A percentile compares a stretch with the other conserved stretches of the same genome.
Evolutionary conservation across 2,113 vertebrate genomes (phyloP).

Genomic region (Eulemur macaco): DNA sequence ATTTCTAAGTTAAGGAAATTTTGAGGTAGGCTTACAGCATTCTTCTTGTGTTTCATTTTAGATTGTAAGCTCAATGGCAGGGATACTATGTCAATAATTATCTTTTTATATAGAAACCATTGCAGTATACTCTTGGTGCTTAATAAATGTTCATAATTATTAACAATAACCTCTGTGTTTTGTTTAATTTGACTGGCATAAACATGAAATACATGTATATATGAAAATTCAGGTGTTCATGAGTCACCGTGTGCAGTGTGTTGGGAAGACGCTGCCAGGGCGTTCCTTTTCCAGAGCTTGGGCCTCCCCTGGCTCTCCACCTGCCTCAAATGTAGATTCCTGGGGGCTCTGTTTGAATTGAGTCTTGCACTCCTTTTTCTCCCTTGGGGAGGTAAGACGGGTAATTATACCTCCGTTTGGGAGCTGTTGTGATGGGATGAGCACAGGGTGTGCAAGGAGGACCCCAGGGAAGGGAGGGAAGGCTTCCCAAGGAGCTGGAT

Average conservation of each 20-base stretch:
- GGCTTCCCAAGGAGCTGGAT: neutral
- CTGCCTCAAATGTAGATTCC: neutral
- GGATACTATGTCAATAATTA: slow-evolving; percentile 44
- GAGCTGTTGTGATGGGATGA: neutral
- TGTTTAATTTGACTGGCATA: slow-evolving; percentile 33
- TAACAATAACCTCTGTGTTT: neutral
- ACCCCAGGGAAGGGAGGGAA: too few species aligned
- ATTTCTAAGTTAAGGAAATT: slow-evolving; percentile 41
- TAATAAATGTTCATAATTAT: slow-evolving; percentile 72
- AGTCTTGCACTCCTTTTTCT: neutral
- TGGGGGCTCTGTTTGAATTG: neutral
- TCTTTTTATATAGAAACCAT: slow-evolving; percentile 56
- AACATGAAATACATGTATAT: neutral
- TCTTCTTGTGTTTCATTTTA: slow-evolving; percentile 52
- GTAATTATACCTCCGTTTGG: neutral
- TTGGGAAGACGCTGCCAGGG: neutral
- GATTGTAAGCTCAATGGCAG: slow-evolving; percentile 67
- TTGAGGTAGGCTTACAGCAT: slow-evolving; percentile 27
- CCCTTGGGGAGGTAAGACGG: neutral
- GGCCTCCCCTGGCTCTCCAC: neutral
- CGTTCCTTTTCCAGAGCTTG: neutral
- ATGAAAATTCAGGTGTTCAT: neutral
- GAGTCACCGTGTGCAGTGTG: neutral
- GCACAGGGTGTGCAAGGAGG: neutral
- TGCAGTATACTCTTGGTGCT: slow-evolving; percentile 66